phyloP scores from a whole-genome alignment of 1,140 invertebrate species.

The Hyphantria cunea region DNA sequence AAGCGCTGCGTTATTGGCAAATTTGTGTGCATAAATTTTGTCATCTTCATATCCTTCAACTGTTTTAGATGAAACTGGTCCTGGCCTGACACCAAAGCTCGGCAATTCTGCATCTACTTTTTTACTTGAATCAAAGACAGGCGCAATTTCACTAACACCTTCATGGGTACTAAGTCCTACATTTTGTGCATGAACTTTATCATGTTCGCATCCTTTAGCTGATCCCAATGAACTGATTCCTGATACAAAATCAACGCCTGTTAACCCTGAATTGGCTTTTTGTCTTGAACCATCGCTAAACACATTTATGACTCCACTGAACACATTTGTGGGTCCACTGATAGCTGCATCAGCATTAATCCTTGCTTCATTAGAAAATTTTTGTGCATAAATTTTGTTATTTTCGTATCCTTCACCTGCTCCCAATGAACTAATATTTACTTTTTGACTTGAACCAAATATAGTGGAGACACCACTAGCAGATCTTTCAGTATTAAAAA shows the following conservation, averaged over 20 bases:
- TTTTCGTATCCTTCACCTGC: slow-evolving; percentile 40
- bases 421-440: slow-evolving; percentile 23
- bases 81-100: slow-evolving; percentile 16
- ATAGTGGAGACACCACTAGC: background rate
- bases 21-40: slow-evolving; percentile 36
- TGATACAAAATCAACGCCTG: no score
- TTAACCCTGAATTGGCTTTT: slow-evolving; percentile 43
- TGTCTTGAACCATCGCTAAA: slow-evolving; percentile 37
- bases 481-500: no score
- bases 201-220: no score
- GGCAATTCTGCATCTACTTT: background rate
- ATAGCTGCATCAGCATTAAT: slow-evolving; percentile 46
- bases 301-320: no score
- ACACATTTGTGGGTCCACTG: slow-evolving; percentile 79
- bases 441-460: slow-evolving; percentile 33
- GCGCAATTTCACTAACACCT: no score
- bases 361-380: slow-evolving; percentile 47
- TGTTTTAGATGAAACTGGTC: slow-evolving; percentile 26
- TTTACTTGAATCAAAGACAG: slow-evolving; percentile 32
- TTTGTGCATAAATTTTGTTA: slow-evolving; percentile 35
- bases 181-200: no score
- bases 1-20: slow-evolving; percentile 46
- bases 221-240: no score
- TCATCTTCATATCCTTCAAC: slow-evolving; percentile 42
- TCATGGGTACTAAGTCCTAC: no score